phyloP scores from a whole-genome alignment of 2,797 vertebrate genomes.

The Falco columbarius region DNA sequence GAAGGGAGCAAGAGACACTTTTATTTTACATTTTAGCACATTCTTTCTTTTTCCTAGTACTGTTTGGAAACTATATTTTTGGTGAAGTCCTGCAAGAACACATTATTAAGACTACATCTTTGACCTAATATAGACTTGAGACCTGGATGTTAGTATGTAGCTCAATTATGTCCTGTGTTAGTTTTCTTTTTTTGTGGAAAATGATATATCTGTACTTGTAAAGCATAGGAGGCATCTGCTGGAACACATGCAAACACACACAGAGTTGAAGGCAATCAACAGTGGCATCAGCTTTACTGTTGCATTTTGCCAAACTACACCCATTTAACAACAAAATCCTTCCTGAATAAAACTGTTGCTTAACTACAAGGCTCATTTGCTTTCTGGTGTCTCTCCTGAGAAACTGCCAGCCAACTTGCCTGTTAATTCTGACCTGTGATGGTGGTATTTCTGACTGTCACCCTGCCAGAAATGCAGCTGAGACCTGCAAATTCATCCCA shows the following conservation, averaged over 20 bases:
- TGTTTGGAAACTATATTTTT: neutral
- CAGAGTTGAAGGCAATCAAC: neutral
- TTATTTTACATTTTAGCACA: neutral
- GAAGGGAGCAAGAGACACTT: neutral
- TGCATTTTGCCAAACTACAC: neutral
- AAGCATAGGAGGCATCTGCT: neutral
- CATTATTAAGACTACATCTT: neutral
- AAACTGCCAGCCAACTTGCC: neutral
- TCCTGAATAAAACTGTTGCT: neutral
- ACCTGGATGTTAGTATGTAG: neutral
- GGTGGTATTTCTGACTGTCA: neutral
- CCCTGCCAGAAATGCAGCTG: neutral
- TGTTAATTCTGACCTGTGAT: neutral
- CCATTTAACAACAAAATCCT: neutral
- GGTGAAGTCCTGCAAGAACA: neutral
- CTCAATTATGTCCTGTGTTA: neutral
- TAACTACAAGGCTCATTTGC: neutral
- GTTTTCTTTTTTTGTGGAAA: neutral
- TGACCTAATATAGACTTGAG: neutral
- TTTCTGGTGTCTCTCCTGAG: neutral
- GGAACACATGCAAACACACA: neutral
- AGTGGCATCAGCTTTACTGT: neutral
- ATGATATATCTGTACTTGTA: neutral
- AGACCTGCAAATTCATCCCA: accelerated
- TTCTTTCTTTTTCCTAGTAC: neutral